These are phyloP conservation scores for Sarcophaga bullata DNA, from an alignment of 1,140 invertebrate species.

Conservation along the genomic window DNA sequence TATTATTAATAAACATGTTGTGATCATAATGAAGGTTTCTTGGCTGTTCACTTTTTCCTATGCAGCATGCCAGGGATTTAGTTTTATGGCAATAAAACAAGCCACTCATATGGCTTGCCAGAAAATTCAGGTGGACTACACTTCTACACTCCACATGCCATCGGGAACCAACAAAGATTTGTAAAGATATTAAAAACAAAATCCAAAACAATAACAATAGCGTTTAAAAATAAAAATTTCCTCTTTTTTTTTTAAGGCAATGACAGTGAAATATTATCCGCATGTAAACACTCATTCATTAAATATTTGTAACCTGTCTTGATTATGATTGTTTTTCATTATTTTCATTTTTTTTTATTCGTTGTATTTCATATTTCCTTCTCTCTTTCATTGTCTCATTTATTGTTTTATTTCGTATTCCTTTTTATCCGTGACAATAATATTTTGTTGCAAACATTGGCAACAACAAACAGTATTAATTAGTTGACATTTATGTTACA, in stretches of 20 bases:
- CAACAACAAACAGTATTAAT: slow-evolving; percentile 32
- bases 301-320: slow-evolving; percentile 35
- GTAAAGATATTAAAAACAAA: background rate
- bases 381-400: background rate
- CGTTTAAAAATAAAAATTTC: background rate
- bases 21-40: slow-evolving; percentile 18
- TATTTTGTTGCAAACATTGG: background rate
- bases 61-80: too few species aligned
- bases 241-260: background rate
- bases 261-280: slow-evolving; percentile 39
- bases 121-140: background rate
- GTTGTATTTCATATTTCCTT: background rate
- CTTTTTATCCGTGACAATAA: background rate
- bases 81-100: too few species aligned
- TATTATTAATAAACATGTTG: slow-evolving; percentile 21
- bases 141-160: background rate
- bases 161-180: background rate
- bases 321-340: slow-evolving; percentile 40
- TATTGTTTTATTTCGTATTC: background rate
- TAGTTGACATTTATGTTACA: slow-evolving; percentile 39
- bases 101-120: background rate
- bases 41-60: background rate
- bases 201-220: background rate
- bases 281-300: slow-evolving; percentile 41
- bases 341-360: slow-evolving; percentile 8